These are phyloP conservation scores for Onychomys leucogaster DNA, from an alignment of 2,797 vertebrate genomes.

Conservation along the genomic window DNA sequence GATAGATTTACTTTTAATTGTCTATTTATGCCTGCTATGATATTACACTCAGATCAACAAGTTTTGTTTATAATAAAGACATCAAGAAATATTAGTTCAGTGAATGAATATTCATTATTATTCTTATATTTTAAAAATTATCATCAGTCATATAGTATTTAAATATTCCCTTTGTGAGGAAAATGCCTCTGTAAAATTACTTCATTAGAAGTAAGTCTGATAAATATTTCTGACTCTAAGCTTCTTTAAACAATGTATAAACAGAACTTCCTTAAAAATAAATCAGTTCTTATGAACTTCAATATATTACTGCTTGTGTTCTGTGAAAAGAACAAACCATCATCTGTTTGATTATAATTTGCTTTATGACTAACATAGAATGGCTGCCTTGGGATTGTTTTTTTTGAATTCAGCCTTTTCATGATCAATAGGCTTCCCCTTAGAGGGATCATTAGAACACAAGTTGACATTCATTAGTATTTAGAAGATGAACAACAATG, in stretches of 20 bases:
- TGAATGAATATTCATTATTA: background rate
- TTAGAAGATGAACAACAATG: slow-evolving; percentile 74
- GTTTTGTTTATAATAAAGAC: background rate
- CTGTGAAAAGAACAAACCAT: slow-evolving; percentile 62
- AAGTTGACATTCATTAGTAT: slow-evolving; percentile 74
- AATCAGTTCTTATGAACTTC: slow-evolving; percentile 65
- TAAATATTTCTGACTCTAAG: background rate
- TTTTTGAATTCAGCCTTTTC: background rate
- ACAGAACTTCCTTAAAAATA: slow-evolving; percentile 57
- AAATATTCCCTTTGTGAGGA: background rate
- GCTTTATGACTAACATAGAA: slow-evolving; percentile 66
- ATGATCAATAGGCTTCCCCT: slow-evolving; percentile 50
- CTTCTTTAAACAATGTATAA: slow-evolving; percentile 35
- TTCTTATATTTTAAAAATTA: background rate
- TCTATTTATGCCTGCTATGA: background rate
- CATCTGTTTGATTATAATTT: slow-evolving; percentile 74
- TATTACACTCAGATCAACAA: background rate
- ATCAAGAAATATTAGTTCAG: background rate
- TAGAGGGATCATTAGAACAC: slow-evolving; percentile 72
- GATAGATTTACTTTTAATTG: background rate
- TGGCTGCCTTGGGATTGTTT: slow-evolving; percentile 59
- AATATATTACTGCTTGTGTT: slow-evolving; percentile 67
- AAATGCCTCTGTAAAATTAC: background rate
- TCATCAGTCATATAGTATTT: background rate
- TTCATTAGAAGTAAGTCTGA: slow-evolving; percentile 4